phyloP scores from a whole-genome alignment of 1,140 invertebrate species.

The Apis mellifera region DNA sequence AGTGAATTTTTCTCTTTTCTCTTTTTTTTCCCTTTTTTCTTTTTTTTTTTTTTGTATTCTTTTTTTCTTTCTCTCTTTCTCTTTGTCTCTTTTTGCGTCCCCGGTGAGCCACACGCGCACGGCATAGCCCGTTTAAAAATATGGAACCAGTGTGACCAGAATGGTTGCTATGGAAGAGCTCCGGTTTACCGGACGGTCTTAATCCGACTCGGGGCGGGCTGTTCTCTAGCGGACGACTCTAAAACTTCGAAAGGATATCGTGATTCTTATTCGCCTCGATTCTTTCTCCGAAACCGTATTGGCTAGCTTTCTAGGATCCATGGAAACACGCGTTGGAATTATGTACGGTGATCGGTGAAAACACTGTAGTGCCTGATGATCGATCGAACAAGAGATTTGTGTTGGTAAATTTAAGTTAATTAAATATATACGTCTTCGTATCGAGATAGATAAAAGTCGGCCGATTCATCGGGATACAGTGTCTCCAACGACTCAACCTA shows the following conservation, averaged over 20 bases:
- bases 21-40: slow-evolving; percentile 51
- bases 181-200: slow-evolving; percentile 77
- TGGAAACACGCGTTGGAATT: not conserved
- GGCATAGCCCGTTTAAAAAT: slow-evolving; percentile 78
- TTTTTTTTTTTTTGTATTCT: not conserved
- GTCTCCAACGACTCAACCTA: no score
- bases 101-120: slow-evolving; percentile 79
- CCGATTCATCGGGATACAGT: no score
- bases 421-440: no score
- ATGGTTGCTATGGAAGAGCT: slow-evolving; percentile 82
- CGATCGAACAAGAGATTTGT: no score
- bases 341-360: no score
- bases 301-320: not conserved
- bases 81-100: slow-evolving; percentile 67
- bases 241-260: not conserved
- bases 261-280: slow-evolving; percentile 11
- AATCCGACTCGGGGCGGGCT: slow-evolving; percentile 73
- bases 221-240: slow-evolving; percentile 7
- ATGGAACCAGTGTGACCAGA: slow-evolving; percentile 82
- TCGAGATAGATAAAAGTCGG: no score
- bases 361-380: no score
- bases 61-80: no score
- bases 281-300: not conserved
- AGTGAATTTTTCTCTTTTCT: not conserved
- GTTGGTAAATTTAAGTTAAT: no score